Evolutionary conservation across 2,888 invertebrate species (phyloP).

Genomic region (Latrodectus elegans): DNA sequence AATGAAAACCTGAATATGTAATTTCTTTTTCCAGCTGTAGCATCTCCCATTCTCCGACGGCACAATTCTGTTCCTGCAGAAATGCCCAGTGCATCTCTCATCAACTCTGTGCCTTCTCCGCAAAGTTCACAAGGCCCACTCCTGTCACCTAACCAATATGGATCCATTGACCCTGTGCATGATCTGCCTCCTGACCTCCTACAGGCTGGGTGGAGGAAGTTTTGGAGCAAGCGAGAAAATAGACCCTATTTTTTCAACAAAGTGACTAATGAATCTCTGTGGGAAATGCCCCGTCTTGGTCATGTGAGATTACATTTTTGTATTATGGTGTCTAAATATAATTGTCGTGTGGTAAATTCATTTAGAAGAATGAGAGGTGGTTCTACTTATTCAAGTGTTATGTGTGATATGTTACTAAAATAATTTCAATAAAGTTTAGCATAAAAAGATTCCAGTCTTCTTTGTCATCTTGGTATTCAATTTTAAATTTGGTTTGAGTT

Average conservation of each 20-base stretch:
- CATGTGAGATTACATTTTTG: constrained; percentile 54
- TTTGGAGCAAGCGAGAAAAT: constrained; percentile 96
- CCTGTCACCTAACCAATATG: constrained; percentile 69
- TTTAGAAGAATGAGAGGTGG: not conserved
- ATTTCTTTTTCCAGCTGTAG: constrained; percentile 21
- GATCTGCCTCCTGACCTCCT: constrained; percentile 82
- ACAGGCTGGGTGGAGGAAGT: constrained; percentile 95
- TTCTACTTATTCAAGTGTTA: not conserved
- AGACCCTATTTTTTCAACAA: constrained; percentile 98
- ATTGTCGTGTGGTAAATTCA: no score
- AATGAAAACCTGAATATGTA: not conserved
- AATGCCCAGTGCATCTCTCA: constrained; percentile 53
- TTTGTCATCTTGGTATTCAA: not conserved
- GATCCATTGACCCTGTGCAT: constrained; percentile 73
- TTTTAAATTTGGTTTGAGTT: no score
- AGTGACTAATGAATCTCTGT: constrained; percentile 94
- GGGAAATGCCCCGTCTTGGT: constrained; percentile 90
- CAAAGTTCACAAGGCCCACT: constrained; percentile 53
- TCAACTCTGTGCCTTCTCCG: constrained; percentile 49
- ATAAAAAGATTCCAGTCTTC: not conserved
- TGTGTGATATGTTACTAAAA: not conserved
- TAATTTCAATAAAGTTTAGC: not conserved
- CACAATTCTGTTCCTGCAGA: constrained; percentile 60
- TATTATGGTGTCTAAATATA: no score
- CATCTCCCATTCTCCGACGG: constrained; percentile 47